Evolutionary conservation across 2,888 invertebrate species (phyloP).

Genomic region (Drosophila diplacantha): DNA sequence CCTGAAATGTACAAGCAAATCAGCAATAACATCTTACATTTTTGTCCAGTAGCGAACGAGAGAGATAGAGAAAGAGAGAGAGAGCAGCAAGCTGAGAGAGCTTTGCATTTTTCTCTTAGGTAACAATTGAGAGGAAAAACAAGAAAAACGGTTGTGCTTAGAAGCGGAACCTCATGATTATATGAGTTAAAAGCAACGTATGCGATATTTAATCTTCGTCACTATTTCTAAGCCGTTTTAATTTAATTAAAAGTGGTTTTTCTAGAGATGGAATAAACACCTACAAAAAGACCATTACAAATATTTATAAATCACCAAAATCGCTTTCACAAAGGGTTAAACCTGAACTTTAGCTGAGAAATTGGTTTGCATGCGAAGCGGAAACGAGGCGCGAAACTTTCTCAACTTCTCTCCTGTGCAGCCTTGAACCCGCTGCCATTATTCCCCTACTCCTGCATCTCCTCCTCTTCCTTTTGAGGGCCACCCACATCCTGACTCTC

Average conservation of each 20-base stretch:
- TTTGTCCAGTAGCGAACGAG: background rate
- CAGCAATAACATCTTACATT: background rate
- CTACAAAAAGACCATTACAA: background rate
- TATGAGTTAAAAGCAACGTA: too few relatives aligned
- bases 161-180: background rate
- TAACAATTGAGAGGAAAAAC: background rate
- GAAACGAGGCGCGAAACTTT: conserved; percentile 54
- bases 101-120: background rate
- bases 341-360: conserved; percentile 32
- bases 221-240: background rate
- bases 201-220: background rate
- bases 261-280: background rate
- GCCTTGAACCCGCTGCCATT: conserved; percentile 44
- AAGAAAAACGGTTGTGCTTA: background rate
- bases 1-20: background rate
- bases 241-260: background rate
- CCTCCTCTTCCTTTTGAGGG: conserved; percentile 14
- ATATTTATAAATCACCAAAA: too few relatives aligned
- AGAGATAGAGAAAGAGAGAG: background rate
- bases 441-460: background rate
- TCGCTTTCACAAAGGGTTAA: conserved; percentile 11
- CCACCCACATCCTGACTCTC: conserved; percentile 49
- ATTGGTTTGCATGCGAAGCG: conserved; percentile 47
- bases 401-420: conserved; percentile 26
- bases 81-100: background rate